Percentiles rank a stretch among this genome's conserved stretches.
phyloP scores from a whole-genome alignment of 2,113 vertebrate genomes.

The Noctilio leporinus region DNA sequence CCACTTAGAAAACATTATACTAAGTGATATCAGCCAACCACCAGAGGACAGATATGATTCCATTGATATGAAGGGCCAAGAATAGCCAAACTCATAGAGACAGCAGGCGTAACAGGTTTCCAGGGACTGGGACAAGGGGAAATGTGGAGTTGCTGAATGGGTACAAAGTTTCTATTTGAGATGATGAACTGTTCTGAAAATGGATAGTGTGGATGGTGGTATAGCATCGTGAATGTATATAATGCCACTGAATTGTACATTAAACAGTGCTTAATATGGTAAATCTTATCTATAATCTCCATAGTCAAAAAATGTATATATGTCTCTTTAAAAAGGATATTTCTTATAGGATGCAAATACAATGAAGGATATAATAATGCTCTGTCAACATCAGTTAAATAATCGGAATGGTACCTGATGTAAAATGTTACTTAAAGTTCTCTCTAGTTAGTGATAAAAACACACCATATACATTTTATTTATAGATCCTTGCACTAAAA shows the following conservation, averaged over 20 bases:
- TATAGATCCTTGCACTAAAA: background rate
- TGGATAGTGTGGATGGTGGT: background rate
- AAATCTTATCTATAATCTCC: background rate
- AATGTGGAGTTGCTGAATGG: background rate
- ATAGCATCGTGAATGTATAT: background rate
- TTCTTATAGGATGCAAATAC: background rate
- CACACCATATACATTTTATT: background rate
- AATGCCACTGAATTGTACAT: background rate
- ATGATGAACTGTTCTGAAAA: background rate
- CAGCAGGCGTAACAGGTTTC: background rate
- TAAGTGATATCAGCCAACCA: background rate
- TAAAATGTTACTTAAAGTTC: background rate
- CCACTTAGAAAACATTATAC: background rate
- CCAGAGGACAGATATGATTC: background rate
- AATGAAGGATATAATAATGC: background rate
- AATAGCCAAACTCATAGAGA: background rate
- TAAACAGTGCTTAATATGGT: background rate
- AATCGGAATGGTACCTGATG: background rate
- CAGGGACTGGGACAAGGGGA: rapidly evolving
- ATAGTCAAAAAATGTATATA: background rate
- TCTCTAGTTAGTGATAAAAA: background rate
- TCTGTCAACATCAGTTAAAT: background rate
- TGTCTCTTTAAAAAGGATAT: background rate
- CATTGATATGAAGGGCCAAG: background rate
- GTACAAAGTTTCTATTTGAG: background rate